Percentiles rank a stretch among this genome's conserved stretches.
Conservation (phyloP, 2,888 invertebrate species). For the Heterodera filipjevi region DNA sequence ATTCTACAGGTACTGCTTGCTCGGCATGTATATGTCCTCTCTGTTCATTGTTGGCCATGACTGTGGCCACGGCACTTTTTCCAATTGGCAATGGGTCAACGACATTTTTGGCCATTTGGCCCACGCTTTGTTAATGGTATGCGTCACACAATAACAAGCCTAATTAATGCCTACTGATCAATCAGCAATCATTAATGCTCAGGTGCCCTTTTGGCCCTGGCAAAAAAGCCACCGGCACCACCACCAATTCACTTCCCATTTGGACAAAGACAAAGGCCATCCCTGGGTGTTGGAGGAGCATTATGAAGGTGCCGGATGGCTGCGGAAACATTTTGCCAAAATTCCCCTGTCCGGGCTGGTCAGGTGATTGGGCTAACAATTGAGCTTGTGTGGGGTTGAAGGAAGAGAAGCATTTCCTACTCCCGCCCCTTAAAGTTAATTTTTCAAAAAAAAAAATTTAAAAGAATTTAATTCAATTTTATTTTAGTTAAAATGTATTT, state of each 20-base stretch:
- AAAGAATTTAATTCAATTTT: no score
- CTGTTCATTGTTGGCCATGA: conserved; percentile 48
- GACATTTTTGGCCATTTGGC: conserved; percentile 48
- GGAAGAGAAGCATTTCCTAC: no score
- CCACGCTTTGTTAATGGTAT: conserved; percentile 52
- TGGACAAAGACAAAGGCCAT: conserved; percentile 51
- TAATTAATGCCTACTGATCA: conserved; percentile 24
- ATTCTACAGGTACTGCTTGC: conserved; percentile 44
- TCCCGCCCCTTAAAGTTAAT: no score
- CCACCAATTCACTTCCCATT: conserved; percentile 57
- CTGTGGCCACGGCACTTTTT: conserved; percentile 50
- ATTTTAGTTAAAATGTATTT: no score
- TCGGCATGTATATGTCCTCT: conserved; percentile 48
- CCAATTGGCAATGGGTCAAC: conserved; percentile 48
- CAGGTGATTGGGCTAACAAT: conserved; percentile 48
- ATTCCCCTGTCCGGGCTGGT: conserved; percentile 60
- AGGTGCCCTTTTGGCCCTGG: conserved; percentile 45
- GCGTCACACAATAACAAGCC: not conserved
- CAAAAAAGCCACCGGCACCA: conserved; percentile 50
- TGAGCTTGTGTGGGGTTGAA: no score
- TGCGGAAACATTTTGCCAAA: conserved; percentile 45
- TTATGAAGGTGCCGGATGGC: conserved; percentile 35
- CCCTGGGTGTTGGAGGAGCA: conserved; percentile 49
- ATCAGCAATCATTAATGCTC: not conserved
- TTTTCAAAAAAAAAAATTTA: no score